phyloP scores from a whole-genome alignment of 2,113 vertebrate genomes.

The Laterallus jamaicensis region DNA sequence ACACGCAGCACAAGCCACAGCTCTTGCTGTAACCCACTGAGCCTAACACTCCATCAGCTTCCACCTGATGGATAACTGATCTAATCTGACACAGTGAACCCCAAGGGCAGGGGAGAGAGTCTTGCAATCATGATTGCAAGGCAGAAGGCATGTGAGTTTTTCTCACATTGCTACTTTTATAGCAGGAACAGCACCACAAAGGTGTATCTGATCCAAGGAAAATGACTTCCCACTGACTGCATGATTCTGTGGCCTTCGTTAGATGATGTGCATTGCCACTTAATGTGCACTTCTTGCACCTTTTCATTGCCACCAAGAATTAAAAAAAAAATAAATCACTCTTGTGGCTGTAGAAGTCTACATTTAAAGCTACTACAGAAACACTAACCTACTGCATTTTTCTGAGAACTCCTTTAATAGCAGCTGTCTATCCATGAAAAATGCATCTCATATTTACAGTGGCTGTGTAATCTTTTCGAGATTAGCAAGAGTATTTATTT shows the following conservation, averaged over 20 bases:
- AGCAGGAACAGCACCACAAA: not conserved
- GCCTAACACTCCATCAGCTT: not conserved
- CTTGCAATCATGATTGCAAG: not conserved
- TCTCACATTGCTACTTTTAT: not conserved
- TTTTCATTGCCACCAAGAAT: not conserved
- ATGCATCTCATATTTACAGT: slow-evolving; percentile 22
- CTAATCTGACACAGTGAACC: not conserved
- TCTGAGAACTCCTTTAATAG: not conserved
- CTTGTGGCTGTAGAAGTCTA: not conserved
- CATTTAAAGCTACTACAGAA: not conserved
- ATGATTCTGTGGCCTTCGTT: not conserved
- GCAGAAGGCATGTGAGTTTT: not conserved
- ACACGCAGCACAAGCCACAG: not conserved
- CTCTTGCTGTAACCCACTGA: not conserved
- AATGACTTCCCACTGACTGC: not conserved
- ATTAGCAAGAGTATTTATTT: slow-evolving; percentile 54
- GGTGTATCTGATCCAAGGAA: not conserved
- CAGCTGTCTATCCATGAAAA: not conserved
- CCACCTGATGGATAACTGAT: not conserved
- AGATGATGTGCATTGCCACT: not conserved
- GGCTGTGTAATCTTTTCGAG: slow-evolving; percentile 24
- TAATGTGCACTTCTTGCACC: not conserved
- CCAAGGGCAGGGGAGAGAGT: not conserved
- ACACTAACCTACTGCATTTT: not conserved
- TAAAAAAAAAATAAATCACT: not conserved